phyloP scores from a whole-genome alignment of 2,888 invertebrate species.

The Agrochola macilenta region DNA sequence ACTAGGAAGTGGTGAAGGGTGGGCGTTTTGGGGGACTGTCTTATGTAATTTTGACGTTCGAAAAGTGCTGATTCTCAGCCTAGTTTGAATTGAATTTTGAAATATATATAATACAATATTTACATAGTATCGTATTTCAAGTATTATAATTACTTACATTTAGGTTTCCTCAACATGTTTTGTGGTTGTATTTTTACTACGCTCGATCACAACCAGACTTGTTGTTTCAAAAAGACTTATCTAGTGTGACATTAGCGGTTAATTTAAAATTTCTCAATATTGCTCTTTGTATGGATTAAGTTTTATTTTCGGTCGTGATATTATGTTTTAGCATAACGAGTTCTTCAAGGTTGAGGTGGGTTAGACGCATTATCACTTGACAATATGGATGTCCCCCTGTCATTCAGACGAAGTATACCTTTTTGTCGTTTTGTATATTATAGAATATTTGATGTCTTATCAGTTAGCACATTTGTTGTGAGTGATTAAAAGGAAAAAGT shows the following conservation, averaged over 20 bases:
- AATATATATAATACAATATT: too few relatives aligned
- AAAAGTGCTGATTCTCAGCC: too few relatives aligned
- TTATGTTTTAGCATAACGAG: constrained; percentile 86
- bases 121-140: neutral
- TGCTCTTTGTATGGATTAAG: constrained; percentile 68
- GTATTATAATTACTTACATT: neutral
- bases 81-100: too few relatives aligned
- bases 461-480: constrained; percentile 34
- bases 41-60: too few relatives aligned
- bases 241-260: constrained; percentile 42
- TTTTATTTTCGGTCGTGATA: constrained; percentile 82
- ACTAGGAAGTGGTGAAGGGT: too few relatives aligned
- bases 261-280: constrained; percentile 72
- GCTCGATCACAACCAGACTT: constrained; percentile 1
- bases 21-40: too few relatives aligned
- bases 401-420: constrained; percentile 62
- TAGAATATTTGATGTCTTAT: constrained; percentile 48
- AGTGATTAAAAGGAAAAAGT: constrained; percentile 34
- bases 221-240: constrained; percentile 39
- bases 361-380: constrained; percentile 75
- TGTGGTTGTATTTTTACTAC: constrained; percentile 48
- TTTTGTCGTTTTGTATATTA: constrained; percentile 42
- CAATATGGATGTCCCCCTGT: constrained; percentile 74
- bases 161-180: constrained; percentile 17
- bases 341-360: constrained; percentile 83